phyloP scores from a whole-genome alignment of 2,888 invertebrate species.

The Bimastos eiseni region DNA sequence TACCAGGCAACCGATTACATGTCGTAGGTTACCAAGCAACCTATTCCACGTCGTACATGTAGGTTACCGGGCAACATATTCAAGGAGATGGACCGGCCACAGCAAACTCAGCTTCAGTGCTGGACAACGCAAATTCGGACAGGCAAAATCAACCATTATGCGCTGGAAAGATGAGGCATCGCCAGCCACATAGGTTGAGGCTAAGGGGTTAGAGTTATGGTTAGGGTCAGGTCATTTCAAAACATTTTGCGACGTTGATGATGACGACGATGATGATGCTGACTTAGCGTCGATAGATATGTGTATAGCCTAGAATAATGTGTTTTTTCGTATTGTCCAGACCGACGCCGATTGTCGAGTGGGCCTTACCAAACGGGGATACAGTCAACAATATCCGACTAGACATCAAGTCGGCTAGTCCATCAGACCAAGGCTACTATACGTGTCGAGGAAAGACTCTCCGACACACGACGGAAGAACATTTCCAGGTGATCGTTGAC shows the following conservation, averaged over 20 bases:
- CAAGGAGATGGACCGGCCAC: too few relatives aligned
- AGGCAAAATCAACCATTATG: too few relatives aligned
- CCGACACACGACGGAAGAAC: neutral
- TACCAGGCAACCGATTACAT: too few relatives aligned
- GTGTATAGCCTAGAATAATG: neutral
- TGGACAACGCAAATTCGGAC: too few relatives aligned
- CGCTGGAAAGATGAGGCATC: too few relatives aligned
- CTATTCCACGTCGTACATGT: too few relatives aligned
- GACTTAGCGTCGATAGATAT: neutral
- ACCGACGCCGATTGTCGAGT: neutral
- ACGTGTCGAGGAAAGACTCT: neutral
- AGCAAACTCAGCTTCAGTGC: too few relatives aligned
- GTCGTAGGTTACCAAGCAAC: too few relatives aligned
- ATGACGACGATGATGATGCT: neutral
- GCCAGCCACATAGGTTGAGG: too few relatives aligned
- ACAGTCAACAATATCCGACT: neutral
- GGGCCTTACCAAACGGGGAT: neutral
- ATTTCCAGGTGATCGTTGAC: constrained; percentile 4
- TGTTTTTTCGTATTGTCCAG: neutral
- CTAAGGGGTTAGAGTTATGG: too few relatives aligned
- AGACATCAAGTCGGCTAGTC: neutral
- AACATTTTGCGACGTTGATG: neutral
- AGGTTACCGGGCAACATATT: too few relatives aligned
- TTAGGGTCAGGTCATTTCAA: too few relatives aligned
- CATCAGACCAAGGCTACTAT: neutral